A percentile compares a stretch with the other conserved stretches of the same genome.
These are phyloP conservation scores for Aleadryas rufinucha DNA, from an alignment of 2,113 vertebrate genomes.

Conservation along the genomic window DNA sequence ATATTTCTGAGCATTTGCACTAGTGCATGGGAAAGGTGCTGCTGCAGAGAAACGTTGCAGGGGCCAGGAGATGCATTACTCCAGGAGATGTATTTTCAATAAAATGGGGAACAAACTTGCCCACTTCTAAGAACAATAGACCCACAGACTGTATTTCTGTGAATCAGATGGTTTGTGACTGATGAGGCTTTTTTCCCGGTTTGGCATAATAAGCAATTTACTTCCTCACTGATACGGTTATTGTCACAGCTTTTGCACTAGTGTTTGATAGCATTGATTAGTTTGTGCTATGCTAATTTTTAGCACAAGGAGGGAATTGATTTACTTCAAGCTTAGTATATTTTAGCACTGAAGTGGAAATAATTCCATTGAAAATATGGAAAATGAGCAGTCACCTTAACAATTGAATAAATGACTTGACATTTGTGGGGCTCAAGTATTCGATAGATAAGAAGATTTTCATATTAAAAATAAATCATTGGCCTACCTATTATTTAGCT, in stretches of 20 bases:
- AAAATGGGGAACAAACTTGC: neutral
- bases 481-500: conserved; percentile 70
- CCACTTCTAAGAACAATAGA: conserved; percentile 3
- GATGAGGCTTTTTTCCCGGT: conserved; percentile 46
- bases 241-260: conserved; percentile 66
- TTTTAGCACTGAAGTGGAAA: conserved; percentile 80
- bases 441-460: conserved; percentile 77
- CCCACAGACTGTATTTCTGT: conserved; percentile 14
- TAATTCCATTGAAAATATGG: conserved; percentile 76
- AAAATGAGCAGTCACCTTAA: conserved; percentile 74
- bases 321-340: conserved; percentile 78
- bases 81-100: fast-evolving
- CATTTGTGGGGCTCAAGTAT: conserved; percentile 77
- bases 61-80: neutral
- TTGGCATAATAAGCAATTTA: conserved; percentile 69
- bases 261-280: conserved; percentile 55
- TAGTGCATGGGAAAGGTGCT: neutral
- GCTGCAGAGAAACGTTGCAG: neutral
- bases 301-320: conserved; percentile 64
- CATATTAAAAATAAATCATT: conserved; percentile 79
- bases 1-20: neutral
- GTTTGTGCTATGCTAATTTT: conserved; percentile 58
- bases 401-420: conserved; percentile 82
- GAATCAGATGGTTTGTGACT: conserved; percentile 54
- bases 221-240: conserved; percentile 59